phyloP scores from a whole-genome alignment of 2,113 vertebrate genomes.

The Tapirus terrestris region DNA sequence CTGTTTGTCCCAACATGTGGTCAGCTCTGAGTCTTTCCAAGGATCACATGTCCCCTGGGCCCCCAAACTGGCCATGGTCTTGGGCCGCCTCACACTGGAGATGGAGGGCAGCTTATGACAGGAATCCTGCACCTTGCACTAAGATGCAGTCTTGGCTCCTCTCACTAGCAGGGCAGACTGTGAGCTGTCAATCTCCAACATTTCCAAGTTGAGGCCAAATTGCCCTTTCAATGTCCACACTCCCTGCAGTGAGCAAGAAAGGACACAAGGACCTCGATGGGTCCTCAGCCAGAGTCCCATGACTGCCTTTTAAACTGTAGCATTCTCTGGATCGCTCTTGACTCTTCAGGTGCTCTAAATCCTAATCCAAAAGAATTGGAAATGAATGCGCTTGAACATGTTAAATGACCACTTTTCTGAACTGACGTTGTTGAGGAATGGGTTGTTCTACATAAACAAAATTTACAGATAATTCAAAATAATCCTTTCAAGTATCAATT shows the following conservation, averaged over 20 bases:
- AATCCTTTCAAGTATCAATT: constrained; percentile 14
- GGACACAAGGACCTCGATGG: neutral
- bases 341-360: neutral
- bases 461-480: constrained; percentile 1
- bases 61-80: neutral
- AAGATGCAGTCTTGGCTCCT: neutral
- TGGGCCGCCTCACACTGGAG: neutral
- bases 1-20: neutral
- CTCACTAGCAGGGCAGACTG: neutral
- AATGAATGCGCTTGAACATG: neutral
- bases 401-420: neutral
- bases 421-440: neutral
- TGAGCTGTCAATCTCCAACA: neutral
- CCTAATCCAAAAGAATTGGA: neutral
- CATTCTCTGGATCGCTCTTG: neutral
- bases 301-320: neutral
- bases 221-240: neutral
- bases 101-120: neutral
- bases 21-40: neutral
- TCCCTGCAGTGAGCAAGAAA: neutral
- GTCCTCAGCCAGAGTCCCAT: neutral
- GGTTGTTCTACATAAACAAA: neutral
- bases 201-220: constrained; percentile 13
- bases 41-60: neutral
- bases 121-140: neutral